These are phyloP conservation scores for Stratiomys singularior DNA, from an alignment of 2,888 invertebrate genomes.

Conservation along the genomic window DNA sequence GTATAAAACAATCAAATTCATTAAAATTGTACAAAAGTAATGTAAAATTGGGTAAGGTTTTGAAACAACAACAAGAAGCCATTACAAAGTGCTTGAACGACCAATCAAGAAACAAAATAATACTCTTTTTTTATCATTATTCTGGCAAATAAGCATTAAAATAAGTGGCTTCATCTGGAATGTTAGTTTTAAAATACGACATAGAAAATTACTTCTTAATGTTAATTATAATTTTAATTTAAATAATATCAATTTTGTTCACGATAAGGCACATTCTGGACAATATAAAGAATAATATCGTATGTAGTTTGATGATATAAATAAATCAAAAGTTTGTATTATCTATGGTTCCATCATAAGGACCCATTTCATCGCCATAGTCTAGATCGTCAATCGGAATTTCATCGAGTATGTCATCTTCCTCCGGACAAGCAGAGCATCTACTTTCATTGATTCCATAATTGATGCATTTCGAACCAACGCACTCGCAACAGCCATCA, in stretches of 20 bases:
- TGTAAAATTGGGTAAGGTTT: no score
- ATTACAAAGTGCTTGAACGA: no score
- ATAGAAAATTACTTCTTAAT: neutral
- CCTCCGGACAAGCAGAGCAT: slow-evolving; percentile 73
- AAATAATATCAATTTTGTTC: slow-evolving; percentile 27
- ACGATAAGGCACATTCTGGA: slow-evolving; percentile 32
- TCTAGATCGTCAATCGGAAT: slow-evolving; percentile 66
- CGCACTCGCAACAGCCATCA: slow-evolving; percentile 94
- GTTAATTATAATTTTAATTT: slow-evolving; percentile 13
- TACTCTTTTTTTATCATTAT: neutral
- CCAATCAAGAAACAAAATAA: neutral
- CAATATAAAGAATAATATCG: neutral
- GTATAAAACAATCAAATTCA: no score
- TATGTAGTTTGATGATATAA: neutral
- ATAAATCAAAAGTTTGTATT: slow-evolving; percentile 42
- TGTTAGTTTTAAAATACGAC: slow-evolving; percentile 35
- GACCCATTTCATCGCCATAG: slow-evolving; percentile 72
- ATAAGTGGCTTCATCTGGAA: neutral
- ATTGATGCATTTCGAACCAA: slow-evolving; percentile 87
- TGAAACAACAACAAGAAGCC: no score
- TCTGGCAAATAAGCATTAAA: no score
- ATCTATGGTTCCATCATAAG: slow-evolving; percentile 57
- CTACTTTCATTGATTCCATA: slow-evolving; percentile 90
- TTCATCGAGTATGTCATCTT: slow-evolving; percentile 63
- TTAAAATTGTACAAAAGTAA: no score